Evolutionary conservation across 2,113 vertebrate genomes (phyloP).

Genomic region (Lycaon pictus): DNA sequence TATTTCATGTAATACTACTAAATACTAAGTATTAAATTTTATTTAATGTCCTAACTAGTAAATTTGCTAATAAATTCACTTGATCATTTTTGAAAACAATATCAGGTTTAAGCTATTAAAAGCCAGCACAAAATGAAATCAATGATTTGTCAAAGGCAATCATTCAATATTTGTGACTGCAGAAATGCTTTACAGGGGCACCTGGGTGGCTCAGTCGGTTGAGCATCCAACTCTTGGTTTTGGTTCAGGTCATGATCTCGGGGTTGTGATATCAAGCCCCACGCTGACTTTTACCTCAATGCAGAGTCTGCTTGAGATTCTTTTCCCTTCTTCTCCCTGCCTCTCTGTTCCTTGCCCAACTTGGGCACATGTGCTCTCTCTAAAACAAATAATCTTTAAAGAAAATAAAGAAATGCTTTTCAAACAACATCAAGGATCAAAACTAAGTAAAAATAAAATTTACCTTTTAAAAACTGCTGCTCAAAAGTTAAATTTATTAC

Average conservation of each 20-base stretch:
- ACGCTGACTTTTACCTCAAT: neutral
- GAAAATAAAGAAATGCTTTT: neutral
- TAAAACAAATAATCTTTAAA: neutral
- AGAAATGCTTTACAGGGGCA: slow-evolving; percentile 4
- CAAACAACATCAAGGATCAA: neutral
- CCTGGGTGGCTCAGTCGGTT: neutral
- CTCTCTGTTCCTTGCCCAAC: neutral
- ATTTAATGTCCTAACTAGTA: neutral
- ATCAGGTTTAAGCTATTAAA: neutral
- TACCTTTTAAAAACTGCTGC: neutral
- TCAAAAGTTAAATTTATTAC: neutral
- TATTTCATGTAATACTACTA: neutral
- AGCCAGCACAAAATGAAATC: neutral
- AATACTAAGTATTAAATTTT: neutral
- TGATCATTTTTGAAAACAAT: neutral
- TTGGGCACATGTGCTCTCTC: neutral
- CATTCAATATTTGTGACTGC: neutral
- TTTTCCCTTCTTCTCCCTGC: neutral
- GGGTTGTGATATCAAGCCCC: neutral
- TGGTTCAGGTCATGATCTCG: neutral
- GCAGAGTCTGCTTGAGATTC: neutral
- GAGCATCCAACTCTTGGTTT: neutral
- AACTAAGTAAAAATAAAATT: slow-evolving; percentile 46
- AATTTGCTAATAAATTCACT: neutral
- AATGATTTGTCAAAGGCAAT: neutral